These are phyloP conservation scores for Dynastes grantii DNA, from an alignment of 2,888 invertebrate species.

Conservation along the genomic window DNA sequence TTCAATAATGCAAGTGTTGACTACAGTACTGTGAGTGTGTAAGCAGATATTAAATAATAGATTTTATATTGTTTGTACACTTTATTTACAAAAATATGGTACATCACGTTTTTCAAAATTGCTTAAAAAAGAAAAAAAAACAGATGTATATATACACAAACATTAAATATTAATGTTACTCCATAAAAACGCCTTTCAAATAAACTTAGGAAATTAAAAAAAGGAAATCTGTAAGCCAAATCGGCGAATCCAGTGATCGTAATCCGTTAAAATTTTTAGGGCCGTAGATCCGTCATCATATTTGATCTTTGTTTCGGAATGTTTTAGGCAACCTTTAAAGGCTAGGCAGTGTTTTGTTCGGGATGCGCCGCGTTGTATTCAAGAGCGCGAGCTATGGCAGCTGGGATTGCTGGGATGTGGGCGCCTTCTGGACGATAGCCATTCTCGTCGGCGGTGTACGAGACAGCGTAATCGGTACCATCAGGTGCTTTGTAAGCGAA, in stretches of 20 bases:
- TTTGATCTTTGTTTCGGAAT: not conserved
- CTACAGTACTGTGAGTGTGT: too few relatives aligned
- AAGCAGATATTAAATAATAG: not conserved
- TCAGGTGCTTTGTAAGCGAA: conserved; percentile 49
- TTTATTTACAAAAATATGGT: conserved; percentile 33
- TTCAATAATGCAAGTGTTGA: too few relatives aligned
- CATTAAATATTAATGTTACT: conserved; percentile 39
- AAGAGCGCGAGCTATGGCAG: conserved; percentile 44
- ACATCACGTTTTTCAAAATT: conserved; percentile 8
- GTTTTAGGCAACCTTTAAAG: not conserved
- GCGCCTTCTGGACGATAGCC: conserved; percentile 48
- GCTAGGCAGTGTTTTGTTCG: conserved; percentile 39
- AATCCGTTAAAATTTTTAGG: not conserved
- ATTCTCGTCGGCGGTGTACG: conserved; percentile 50
- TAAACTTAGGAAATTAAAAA: conserved; percentile 1
- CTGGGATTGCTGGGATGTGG: conserved; percentile 48
- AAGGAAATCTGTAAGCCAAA: not conserved
- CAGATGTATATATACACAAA: conserved; percentile 4
- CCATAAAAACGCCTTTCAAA: conserved; percentile 24
- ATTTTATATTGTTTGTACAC: conserved; percentile 3
- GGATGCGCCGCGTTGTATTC: conserved; percentile 49
- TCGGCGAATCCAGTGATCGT: not conserved
- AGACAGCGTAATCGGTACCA: conserved; percentile 38
- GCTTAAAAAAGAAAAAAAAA: not conserved
- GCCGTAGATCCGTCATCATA: not conserved